phyloP scores from a whole-genome alignment of 2,888 invertebrate genomes.

The Pycnomerus fuliginosus region DNA sequence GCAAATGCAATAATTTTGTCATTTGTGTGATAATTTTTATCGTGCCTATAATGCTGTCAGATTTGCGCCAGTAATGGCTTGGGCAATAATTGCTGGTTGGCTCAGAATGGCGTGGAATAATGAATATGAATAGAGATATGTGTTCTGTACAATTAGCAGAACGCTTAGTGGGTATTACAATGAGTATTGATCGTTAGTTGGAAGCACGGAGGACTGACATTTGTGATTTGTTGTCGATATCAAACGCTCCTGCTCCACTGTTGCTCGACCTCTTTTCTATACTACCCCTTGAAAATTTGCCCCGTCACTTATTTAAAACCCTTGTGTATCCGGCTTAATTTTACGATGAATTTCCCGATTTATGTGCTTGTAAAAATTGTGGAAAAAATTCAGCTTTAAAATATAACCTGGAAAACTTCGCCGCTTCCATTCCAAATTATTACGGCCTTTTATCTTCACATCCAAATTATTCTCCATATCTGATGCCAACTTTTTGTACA shows the following conservation, averaged over 20 bases:
- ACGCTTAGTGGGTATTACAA: constrained; percentile 46
- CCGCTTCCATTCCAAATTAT: constrained; percentile 15
- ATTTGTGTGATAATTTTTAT: no score
- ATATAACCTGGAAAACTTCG: constrained; percentile 15
- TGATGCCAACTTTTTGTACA: no score
- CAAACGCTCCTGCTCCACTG: constrained; percentile 29
- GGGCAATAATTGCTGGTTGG: constrained; percentile 32
- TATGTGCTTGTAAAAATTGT: constrained; percentile 20
- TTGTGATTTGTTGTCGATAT: constrained; percentile 50
- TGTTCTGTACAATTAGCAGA: constrained; percentile 38
- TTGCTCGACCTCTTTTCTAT: constrained; percentile 16
- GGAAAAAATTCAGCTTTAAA: constrained; percentile 20
- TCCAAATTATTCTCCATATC: constrained; percentile 15
- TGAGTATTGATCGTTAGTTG: constrained; percentile 47
- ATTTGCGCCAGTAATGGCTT: constrained; percentile 31
- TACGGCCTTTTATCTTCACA: constrained; percentile 13
- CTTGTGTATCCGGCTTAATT: constrained; percentile 22
- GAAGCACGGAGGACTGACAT: constrained; percentile 43
- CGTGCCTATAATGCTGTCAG: no score
- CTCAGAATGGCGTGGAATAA: constrained; percentile 34
- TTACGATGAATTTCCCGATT: constrained; percentile 26
- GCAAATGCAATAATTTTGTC: no score
- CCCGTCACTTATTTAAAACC: constrained; percentile 22
- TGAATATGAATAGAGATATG: constrained; percentile 40
- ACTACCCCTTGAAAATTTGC: constrained; percentile 24